Evolutionary conservation across 2,888 invertebrate species (phyloP), one percentile per base, ranked within the genome.

Genomic region (Piscicola geometra): DNA sequence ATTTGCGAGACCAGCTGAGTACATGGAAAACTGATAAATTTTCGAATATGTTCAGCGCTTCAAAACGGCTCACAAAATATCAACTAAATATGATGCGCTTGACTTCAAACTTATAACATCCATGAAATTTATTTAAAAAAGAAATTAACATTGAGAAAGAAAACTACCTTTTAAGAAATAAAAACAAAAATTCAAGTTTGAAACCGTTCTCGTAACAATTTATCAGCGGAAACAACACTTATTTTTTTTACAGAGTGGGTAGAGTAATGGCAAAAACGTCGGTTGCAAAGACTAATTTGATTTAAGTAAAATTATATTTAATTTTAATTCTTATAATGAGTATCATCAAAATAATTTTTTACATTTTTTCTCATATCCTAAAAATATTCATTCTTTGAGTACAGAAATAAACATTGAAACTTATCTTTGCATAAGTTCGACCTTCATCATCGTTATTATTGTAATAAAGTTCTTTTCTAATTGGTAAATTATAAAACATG

Each of bases 11-110:
- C 60, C 21, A 56, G 60, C 21, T 56, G 60, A 56, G 3, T 15
- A 25, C 25, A 56, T 56, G 15, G 60, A n/a, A 56, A 56, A 56
- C 3, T 9, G 25, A 56, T 56, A 56, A 56, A 56, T 56, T 18
- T 56, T 56, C 60, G 60, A 56, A 56, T 56, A 18, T 56, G 60
- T 56, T 56, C 60, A 56, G 60, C 60, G 60, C 60, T 56, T 56
- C 60, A 56, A 56, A 56, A 56, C 60, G n/a, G 3, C 60, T 56
- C 60, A n/a, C 60, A 56, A 56, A 56, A 56, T 25, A 18, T 25
- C 21, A 56, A 56, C 60, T 56, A 56, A 56, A 56, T 56, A 56
- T 56, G 60, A 56, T 56, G 60, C 60, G 60, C 60, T 56, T 56
- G 60, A 56, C 60, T 56, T 56, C 60, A 56, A 56, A 56, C 5